phyloP scores from a whole-genome alignment of 2,888 invertebrate species.

The Mechanitis mazaeus region DNA sequence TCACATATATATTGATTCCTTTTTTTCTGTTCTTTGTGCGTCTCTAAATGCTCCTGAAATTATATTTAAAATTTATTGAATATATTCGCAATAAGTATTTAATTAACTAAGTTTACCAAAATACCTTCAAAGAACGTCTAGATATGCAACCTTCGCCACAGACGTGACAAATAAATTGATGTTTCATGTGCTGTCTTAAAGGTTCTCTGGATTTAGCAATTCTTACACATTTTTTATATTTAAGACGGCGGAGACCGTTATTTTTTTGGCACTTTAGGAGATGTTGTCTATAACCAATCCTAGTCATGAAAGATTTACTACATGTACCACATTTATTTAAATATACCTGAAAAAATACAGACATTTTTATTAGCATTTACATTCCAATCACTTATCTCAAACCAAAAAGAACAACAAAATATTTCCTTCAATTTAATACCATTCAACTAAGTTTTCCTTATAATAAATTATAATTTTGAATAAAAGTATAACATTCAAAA shows the following conservation, averaged over 20 bases:
- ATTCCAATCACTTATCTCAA: too few relatives aligned
- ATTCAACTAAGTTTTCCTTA: too few relatives aligned
- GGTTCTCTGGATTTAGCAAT: slow-evolving; percentile 54
- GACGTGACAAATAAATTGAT: slow-evolving; percentile 53
- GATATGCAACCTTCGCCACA: slow-evolving; percentile 58
- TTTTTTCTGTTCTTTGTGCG: slow-evolving; percentile 59
- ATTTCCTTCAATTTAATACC: too few relatives aligned
- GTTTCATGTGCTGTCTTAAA: slow-evolving; percentile 50
- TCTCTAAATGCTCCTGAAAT: slow-evolving; percentile 57
- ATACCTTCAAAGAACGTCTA: slow-evolving; percentile 48
- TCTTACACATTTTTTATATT: slow-evolving; percentile 57
- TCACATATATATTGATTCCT: slow-evolving; percentile 51
- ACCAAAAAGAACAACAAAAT: too few relatives aligned
- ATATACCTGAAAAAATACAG: slow-evolving; percentile 27
- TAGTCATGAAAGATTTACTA: slow-evolving; percentile 58
- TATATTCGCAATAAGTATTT: too few relatives aligned
- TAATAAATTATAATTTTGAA: too few relatives aligned
- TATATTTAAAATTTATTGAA: not conserved
- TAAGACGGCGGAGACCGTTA: slow-evolving; percentile 44
- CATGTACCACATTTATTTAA: slow-evolving; percentile 46
- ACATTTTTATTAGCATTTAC: too few relatives aligned
- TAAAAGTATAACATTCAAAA: too few relatives aligned
- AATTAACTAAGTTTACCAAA: too few relatives aligned
- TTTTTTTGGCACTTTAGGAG: slow-evolving; percentile 50
- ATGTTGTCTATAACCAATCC: slow-evolving; percentile 57